These are phyloP conservation scores for Phyllopteryx taeniolatus DNA, from an alignment of 2,113 vertebrate genomes.

Conservation along the genomic window DNA sequence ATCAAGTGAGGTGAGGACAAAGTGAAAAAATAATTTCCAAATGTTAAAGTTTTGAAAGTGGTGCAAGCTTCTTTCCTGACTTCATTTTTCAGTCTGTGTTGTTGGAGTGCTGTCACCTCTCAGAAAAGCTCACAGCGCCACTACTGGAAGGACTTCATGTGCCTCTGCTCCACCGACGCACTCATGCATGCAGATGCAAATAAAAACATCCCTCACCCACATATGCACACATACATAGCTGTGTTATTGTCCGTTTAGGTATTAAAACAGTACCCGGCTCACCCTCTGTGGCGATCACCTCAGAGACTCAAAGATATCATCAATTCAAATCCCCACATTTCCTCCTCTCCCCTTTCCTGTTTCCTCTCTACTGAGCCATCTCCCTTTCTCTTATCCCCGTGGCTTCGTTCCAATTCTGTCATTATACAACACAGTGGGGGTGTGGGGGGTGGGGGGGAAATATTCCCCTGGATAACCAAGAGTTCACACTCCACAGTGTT, in stretches of 20 bases:
- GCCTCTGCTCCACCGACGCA: slow-evolving; percentile 35
- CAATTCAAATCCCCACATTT: slow-evolving; percentile 42
- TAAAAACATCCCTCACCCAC: slow-evolving; percentile 8
- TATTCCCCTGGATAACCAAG: slow-evolving; percentile 53
- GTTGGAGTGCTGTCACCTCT: slow-evolving; percentile 46
- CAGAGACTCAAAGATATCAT: slow-evolving; percentile 56
- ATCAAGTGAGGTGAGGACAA: background rate
- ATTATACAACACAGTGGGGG: slow-evolving; percentile 56
- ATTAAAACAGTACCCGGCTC: slow-evolving; percentile 43
- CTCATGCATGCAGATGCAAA: slow-evolving; percentile 34
- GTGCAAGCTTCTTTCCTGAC: slow-evolving; percentile 11
- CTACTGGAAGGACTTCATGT: slow-evolving; percentile 55
- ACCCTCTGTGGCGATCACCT: slow-evolving; percentile 51
- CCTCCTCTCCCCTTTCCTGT: slow-evolving; percentile 32
- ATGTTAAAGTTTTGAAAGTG: slow-evolving; percentile 12
- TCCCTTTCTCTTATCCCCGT: slow-evolving; percentile 49
- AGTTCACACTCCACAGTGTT: slow-evolving; percentile 47
- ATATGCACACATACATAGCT: slow-evolving; percentile 14
- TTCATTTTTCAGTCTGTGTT: slow-evolving; percentile 24
- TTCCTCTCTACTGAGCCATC: slow-evolving; percentile 12
- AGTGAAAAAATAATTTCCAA: slow-evolving; percentile 1
- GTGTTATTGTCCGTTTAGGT: slow-evolving; percentile 39
- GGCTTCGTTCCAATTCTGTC: slow-evolving; percentile 68
- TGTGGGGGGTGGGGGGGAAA: slow-evolving; percentile 3
- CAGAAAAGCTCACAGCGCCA: slow-evolving; percentile 52